These are phyloP conservation scores for Erpobdella octoculata DNA, from an alignment of 2,888 invertebrate species.

Conservation along the genomic window DNA sequence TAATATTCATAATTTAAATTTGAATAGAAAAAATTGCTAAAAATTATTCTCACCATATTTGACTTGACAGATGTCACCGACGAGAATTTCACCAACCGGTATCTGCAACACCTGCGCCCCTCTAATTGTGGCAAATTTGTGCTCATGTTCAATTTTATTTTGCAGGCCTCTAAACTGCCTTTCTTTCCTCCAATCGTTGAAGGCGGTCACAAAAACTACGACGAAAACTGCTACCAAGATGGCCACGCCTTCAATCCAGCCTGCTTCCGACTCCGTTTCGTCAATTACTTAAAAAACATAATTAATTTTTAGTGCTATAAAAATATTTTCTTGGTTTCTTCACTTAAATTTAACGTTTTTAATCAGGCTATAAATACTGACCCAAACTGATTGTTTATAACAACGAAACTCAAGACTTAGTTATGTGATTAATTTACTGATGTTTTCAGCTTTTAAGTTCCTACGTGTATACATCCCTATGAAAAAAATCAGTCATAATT, in stretches of 20 bases:
- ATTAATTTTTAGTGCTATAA: too few relatives aligned
- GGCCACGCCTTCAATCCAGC: slow-evolving; percentile 98
- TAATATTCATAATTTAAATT: neutral
- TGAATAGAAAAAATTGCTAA: neutral
- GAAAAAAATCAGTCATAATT: too few relatives aligned
- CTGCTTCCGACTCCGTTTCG: slow-evolving; percentile 76
- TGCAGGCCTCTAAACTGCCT: slow-evolving; percentile 96
- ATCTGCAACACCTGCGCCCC: slow-evolving; percentile 84
- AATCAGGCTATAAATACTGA: too few relatives aligned
- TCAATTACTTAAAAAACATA: too few relatives aligned
- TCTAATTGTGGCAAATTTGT: slow-evolving; percentile 89
- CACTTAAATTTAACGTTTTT: too few relatives aligned
- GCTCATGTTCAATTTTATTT: slow-evolving; percentile 94
- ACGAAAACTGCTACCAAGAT: slow-evolving; percentile 97
- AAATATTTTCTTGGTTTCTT: too few relatives aligned
- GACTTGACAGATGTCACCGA: slow-evolving; percentile 92
- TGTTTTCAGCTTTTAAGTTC: too few relatives aligned
- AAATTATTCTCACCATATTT: slow-evolving; percentile 55
- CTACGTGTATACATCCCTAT: too few relatives aligned
- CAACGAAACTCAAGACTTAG: too few relatives aligned
- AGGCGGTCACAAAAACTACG: slow-evolving; percentile 97
- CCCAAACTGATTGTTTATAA: too few relatives aligned
- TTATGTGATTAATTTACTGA: too few relatives aligned
- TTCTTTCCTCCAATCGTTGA: slow-evolving; percentile 99
- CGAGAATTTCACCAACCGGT: slow-evolving; percentile 89